Conservation (phyloP, 2,113 vertebrate genomes). For the Chaetorhynchus papuensis region DNA sequence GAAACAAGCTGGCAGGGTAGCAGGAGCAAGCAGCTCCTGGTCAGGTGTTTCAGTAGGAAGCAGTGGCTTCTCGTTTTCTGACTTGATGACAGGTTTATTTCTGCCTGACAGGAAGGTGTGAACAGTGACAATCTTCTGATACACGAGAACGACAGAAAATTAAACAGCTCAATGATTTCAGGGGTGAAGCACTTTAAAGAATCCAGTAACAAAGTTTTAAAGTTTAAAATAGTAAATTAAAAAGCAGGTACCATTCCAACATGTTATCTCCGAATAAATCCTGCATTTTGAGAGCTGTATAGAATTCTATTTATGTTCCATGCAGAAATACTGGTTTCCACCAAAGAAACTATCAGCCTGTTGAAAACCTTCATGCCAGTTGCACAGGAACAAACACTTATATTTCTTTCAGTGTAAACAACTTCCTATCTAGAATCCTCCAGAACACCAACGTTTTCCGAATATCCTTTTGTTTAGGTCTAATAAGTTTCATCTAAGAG, state of each 20-base stretch:
- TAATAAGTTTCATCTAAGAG: neutral
- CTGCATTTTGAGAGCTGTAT: neutral
- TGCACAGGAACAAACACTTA: neutral
- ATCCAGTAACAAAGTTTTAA: neutral
- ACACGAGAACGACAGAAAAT: neutral
- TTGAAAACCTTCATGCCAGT: neutral
- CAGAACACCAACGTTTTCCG: neutral
- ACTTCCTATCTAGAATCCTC: neutral
- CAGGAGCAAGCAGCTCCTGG: neutral
- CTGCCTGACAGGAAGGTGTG: neutral
- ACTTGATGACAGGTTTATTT: constrained; percentile 12
- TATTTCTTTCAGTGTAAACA: neutral
- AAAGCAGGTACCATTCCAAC: neutral
- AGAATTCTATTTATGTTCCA: neutral
- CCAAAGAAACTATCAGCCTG: neutral
- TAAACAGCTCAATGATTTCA: neutral
- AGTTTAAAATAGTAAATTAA: neutral
- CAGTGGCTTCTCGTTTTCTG: neutral
- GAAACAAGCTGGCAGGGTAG: neutral
- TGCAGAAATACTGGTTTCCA: neutral
- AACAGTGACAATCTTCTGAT: neutral
- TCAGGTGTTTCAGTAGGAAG: neutral
- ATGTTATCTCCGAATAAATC: neutral
- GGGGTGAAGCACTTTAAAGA: neutral
- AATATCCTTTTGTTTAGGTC: neutral